Conservation (phyloP, 2,888 invertebrate genomes). For the Vanessa cardui region DNA sequence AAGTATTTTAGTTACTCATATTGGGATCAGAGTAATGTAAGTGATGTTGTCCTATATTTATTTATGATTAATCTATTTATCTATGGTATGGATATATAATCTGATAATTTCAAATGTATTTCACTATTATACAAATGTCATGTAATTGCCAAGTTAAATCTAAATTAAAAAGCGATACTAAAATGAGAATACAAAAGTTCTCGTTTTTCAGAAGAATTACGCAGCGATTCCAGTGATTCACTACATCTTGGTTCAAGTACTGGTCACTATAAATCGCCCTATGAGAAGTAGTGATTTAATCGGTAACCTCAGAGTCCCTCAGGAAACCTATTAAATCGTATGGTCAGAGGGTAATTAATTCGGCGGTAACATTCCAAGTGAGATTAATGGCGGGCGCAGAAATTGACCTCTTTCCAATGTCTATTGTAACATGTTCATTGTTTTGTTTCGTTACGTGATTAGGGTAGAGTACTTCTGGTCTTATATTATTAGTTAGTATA, state of each 20-base stretch:
- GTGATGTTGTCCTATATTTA: too few relatives aligned
- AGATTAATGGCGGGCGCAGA: constrained; percentile 74
- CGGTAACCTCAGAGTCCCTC: constrained; percentile 77
- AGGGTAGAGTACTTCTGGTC: constrained; percentile 1
- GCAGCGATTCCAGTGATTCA: constrained; percentile 41
- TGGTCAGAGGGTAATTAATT: constrained; percentile 83
- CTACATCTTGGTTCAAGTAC: constrained; percentile 49
- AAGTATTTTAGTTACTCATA: too few relatives aligned
- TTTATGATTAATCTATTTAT: too few relatives aligned
- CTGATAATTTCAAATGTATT: too few relatives aligned
- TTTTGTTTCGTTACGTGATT: constrained; percentile 46
- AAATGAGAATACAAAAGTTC: too few relatives aligned
- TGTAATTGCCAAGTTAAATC: too few relatives aligned
- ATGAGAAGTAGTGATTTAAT: constrained; percentile 83
- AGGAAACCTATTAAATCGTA: constrained; percentile 82
- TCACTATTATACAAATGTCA: too few relatives aligned
- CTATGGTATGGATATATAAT: too few relatives aligned
- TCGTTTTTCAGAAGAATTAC: too few relatives aligned
- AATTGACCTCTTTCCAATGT: constrained; percentile 74
- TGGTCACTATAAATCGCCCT: constrained; percentile 80
- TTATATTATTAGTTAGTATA: constrained; percentile 3
- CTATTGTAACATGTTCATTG: constrained; percentile 61
- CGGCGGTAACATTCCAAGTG: constrained; percentile 76
- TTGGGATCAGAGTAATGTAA: too few relatives aligned
- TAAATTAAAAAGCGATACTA: too few relatives aligned